These are phyloP conservation scores for Merodon equestris DNA, from an alignment of 2,888 invertebrate genomes.

Conservation along the genomic window DNA sequence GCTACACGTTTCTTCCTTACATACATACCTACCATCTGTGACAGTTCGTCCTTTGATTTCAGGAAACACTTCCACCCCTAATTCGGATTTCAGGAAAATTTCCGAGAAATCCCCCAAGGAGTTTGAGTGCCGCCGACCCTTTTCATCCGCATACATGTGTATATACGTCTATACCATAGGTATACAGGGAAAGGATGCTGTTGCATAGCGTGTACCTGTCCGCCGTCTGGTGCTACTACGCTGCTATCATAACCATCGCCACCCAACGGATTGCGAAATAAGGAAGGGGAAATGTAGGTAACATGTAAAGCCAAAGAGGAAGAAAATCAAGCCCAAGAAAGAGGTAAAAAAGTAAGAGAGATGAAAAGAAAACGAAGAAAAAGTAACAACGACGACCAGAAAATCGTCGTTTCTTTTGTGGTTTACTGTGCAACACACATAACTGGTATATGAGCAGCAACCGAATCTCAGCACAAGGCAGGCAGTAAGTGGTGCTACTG, in stretches of 20 bases:
- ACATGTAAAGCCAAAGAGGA: constrained; percentile 63
- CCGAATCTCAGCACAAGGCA: constrained; percentile 54
- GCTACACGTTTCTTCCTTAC: too few relatives aligned
- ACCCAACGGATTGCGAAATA: constrained; percentile 47
- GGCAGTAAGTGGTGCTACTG: constrained; percentile 54
- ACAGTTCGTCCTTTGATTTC: constrained; percentile 59
- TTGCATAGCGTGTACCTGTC: not conserved
- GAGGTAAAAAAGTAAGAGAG: constrained; percentile 36
- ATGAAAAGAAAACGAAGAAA: constrained; percentile 28
- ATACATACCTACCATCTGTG: constrained; percentile 18
- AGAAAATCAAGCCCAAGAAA: constrained; percentile 66
- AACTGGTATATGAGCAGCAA: constrained; percentile 58
- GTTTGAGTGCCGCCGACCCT: constrained; percentile 15
- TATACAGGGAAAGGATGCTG: constrained; percentile 40
- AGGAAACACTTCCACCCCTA: constrained; percentile 50
- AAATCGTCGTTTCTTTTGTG: constrained; percentile 65
- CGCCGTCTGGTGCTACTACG: not conserved
- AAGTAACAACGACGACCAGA: constrained; percentile 40
- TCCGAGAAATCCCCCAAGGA: constrained; percentile 60
- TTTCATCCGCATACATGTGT: constrained; percentile 14
- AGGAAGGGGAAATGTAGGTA: constrained; percentile 68
- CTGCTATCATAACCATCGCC: not conserved
- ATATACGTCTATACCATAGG: too few relatives aligned
- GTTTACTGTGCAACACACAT: constrained; percentile 67
- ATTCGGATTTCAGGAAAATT: constrained; percentile 50